Conservation (phyloP, 2,888 invertebrate species). For the Dyspetes luteomarginatus region DNA sequence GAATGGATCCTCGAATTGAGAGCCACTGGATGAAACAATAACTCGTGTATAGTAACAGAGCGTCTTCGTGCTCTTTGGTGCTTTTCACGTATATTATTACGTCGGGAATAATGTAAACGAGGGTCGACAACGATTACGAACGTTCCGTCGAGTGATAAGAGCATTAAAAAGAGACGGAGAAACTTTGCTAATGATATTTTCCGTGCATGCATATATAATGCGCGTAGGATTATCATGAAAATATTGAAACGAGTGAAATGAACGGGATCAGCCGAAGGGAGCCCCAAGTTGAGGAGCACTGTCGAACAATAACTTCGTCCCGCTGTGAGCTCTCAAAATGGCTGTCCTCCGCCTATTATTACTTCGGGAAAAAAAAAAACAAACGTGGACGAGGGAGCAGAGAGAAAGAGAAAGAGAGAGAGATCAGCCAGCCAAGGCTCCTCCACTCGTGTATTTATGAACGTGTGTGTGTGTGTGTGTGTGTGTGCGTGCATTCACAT, state of each 20-base stretch:
- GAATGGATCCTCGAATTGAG: constrained; percentile 71
- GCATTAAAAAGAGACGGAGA: background rate
- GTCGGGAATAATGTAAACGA: constrained; percentile 23
- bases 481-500: constrained; percentile 26
- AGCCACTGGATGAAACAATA: constrained; percentile 59
- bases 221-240: background rate
- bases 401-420: constrained; percentile 39
- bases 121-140: constrained; percentile 9
- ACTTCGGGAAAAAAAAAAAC: constrained; percentile 76
- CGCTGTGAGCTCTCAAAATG: constrained; percentile 82
- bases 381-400: constrained; percentile 51
- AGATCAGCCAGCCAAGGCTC: constrained; percentile 67
- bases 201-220: background rate
- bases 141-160: constrained; percentile 1
- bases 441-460: constrained; percentile 60
- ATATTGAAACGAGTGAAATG: background rate
- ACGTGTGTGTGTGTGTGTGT: constrained; percentile 22
- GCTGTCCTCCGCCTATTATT: constrained; percentile 83
- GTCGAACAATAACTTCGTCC: constrained; percentile 83
- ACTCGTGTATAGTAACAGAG: constrained; percentile 13
- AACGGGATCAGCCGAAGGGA: constrained; percentile 33
- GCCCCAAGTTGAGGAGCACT: constrained; percentile 72
- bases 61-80: constrained; percentile 44
- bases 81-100: constrained; percentile 44
- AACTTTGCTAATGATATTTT: background rate